Conservation (phyloP, 2,888 invertebrate genomes). For the Zygogramma bicolorata region DNA sequence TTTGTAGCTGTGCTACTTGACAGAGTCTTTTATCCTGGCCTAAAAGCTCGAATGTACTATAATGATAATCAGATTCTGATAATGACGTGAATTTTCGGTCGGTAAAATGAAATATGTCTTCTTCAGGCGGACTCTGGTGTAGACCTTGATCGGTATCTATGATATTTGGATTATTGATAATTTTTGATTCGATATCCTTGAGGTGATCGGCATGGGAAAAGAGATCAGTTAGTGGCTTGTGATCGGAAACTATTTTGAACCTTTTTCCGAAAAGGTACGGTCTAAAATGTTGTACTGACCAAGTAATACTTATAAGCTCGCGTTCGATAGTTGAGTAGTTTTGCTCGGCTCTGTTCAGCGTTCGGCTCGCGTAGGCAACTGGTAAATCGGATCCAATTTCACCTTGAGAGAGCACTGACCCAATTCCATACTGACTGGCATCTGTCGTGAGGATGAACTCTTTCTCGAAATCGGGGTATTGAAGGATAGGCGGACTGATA, state of each 20-base stretch:
- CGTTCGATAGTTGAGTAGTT: neutral
- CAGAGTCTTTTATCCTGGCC: neutral
- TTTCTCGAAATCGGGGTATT: slow-evolving; percentile 37
- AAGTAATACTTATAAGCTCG: neutral
- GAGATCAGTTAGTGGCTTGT: neutral
- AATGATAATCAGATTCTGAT: too few relatives aligned
- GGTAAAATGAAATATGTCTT: neutral
- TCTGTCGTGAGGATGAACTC: slow-evolving; percentile 35
- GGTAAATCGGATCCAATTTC: slow-evolving; percentile 30
- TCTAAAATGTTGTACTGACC: neutral
- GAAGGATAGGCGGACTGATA: neutral
- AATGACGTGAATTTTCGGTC: neutral
- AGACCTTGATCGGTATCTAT: neutral
- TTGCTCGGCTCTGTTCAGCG: slow-evolving; percentile 10
- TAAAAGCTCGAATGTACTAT: neutral
- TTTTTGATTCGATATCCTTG: neutral
- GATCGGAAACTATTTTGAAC: neutral
- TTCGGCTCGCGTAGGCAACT: slow-evolving; percentile 32
- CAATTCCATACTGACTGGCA: slow-evolving; percentile 31
- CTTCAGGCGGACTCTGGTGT: too few relatives aligned
- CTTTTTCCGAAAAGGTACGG: neutral
- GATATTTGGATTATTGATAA: neutral
- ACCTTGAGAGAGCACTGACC: slow-evolving; percentile 38
- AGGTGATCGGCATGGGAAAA: neutral
- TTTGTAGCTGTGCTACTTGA: neutral